Evolutionary conservation across 2,797 vertebrate genomes (phyloP).

Genomic region (Urocyon cinereoargenteus): DNA sequence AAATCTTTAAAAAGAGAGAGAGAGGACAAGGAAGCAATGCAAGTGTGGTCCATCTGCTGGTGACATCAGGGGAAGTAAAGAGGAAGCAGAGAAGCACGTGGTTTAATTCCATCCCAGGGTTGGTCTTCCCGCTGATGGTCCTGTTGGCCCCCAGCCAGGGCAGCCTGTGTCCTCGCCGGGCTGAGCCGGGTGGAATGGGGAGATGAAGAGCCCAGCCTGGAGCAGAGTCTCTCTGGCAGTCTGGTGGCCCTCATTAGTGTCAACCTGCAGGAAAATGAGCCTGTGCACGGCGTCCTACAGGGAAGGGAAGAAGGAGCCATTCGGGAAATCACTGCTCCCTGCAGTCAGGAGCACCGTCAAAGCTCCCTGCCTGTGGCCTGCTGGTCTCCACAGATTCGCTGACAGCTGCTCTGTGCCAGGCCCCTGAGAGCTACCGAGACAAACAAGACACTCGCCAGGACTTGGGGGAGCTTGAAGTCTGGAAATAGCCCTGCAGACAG

Average conservation of each 20-base stretch:
- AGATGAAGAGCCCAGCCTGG: slow-evolving; percentile 74
- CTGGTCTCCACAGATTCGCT: neutral
- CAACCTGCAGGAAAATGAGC: slow-evolving; percentile 67
- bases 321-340: neutral
- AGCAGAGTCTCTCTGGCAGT: slow-evolving; percentile 77
- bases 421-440: neutral
- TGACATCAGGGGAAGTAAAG: slow-evolving; percentile 78
- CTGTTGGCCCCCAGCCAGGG: slow-evolving; percentile 80
- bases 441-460: neutral
- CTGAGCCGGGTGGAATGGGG: slow-evolving; percentile 80
- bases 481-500: neutral
- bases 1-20: neutral
- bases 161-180: slow-evolving; percentile 66
- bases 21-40: slow-evolving; percentile 77
- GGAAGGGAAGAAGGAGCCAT: no score
- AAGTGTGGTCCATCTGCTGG: slow-evolving; percentile 84
- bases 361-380: neutral
- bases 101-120: slow-evolving; percentile 81
- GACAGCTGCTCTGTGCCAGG: neutral
- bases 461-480: neutral
- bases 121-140: slow-evolving; percentile 75
- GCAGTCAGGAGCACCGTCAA: fast-evolving
- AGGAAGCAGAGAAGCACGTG: slow-evolving; percentile 75
- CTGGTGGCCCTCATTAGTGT: slow-evolving; percentile 73
- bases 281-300: neutral